Percentiles rank a stretch among this genome's conserved stretches.
These are phyloP conservation scores for Macropodus opercularis DNA, from an alignment of 2,797 vertebrate species.

Conservation along the genomic window DNA sequence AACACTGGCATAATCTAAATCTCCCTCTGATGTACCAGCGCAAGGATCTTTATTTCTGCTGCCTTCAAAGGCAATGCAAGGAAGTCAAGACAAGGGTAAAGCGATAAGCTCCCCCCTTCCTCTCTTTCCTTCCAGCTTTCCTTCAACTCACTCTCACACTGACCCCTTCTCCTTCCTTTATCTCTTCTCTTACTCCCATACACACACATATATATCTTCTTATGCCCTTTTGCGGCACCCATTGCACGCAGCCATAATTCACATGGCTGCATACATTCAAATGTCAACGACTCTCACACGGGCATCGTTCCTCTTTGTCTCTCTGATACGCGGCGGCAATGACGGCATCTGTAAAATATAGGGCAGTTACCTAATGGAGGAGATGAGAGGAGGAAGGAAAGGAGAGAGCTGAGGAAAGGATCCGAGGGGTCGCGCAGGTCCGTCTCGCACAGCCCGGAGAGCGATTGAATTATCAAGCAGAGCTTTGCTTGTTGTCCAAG, in stretches of 20 bases:
- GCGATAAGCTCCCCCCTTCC: constrained; percentile 62
- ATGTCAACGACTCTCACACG: constrained; percentile 74
- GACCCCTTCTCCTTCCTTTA: constrained; percentile 68
- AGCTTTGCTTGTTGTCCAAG: constrained; percentile 76
- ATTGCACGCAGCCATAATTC: constrained; percentile 66
- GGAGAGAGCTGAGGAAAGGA: constrained; percentile 34
- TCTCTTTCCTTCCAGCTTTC: constrained; percentile 64
- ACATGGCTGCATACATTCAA: constrained; percentile 70
- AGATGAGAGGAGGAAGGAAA: constrained; percentile 41
- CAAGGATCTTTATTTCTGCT: constrained; percentile 64
- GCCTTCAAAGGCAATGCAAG: constrained; percentile 69
- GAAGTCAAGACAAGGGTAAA: constrained; percentile 79
- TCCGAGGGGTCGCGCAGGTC: constrained; percentile 40
- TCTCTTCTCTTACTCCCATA: constrained; percentile 30
- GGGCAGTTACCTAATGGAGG: constrained; percentile 75
- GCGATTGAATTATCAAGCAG: constrained; percentile 82
- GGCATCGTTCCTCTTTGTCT: constrained; percentile 75
- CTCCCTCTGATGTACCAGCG: constrained; percentile 71
- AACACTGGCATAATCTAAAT: constrained; percentile 77
- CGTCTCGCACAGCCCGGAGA: constrained; percentile 49
- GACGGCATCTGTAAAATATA: constrained; percentile 71
- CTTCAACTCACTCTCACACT: constrained; percentile 60
- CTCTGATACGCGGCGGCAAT: constrained; percentile 72
- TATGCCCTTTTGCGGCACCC: constrained; percentile 65
- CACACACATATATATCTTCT: constrained; percentile 39